A percentile compares a stretch with the other conserved stretches of the same genome.
Evolutionary conservation across 2,888 invertebrate genomes (phyloP).

Genomic region (Nymphalis c-album): DNA sequence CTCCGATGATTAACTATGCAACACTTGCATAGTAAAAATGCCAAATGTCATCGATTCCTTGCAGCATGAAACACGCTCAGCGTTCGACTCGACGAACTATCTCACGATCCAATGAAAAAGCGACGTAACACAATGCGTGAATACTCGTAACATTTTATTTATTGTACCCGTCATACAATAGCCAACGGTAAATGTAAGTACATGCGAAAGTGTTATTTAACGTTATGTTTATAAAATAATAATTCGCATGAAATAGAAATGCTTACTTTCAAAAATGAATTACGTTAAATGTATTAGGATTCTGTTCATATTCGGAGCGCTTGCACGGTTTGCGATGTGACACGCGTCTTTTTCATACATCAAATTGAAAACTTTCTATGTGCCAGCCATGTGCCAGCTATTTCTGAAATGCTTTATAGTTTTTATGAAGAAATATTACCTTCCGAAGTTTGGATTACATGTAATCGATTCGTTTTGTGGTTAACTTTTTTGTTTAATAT

Average conservation of each 20-base stretch:
- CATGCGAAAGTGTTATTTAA: slow-evolving; percentile 20
- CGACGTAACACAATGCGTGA: slow-evolving; percentile 33
- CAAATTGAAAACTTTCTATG: not conserved
- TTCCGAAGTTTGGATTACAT: too few species aligned
- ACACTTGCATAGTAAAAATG: slow-evolving; percentile 28
- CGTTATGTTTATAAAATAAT: not conserved
- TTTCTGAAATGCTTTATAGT: not conserved
- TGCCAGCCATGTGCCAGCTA: not conserved
- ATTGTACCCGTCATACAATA: slow-evolving; percentile 8
- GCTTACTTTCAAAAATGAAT: not conserved
- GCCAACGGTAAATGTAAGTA: slow-evolving; percentile 18
- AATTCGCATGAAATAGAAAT: not conserved
- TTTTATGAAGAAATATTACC: too few species aligned
- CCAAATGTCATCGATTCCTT: slow-evolving; percentile 22
- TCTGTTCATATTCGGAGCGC: not conserved
- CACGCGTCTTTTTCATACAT: not conserved
- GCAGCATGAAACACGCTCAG: slow-evolving; percentile 15
- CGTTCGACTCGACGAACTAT: slow-evolving; percentile 13
- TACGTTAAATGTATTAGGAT: not conserved
- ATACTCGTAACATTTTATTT: slow-evolving; percentile 30
- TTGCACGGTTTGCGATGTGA: not conserved
- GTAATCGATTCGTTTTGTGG: too few species aligned
- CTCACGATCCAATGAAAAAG: slow-evolving; percentile 28
- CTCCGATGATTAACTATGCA: slow-evolving; percentile 64
- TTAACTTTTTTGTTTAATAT: too few species aligned